Evolutionary conservation across 2,888 invertebrate genomes (phyloP).

Genomic region (Spilarctia lutea): DNA sequence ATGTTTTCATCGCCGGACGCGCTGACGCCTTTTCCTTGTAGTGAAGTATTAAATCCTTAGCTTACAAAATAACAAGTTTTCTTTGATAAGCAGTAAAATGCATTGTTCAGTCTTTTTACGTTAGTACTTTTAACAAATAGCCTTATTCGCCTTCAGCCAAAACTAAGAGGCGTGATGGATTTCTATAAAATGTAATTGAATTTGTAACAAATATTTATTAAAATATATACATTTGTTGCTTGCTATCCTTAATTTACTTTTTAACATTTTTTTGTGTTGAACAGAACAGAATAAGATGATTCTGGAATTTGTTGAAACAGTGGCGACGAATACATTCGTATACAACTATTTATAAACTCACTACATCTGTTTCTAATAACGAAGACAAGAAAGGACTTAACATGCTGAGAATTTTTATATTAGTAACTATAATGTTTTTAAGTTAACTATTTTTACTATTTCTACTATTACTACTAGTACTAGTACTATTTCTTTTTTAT

Average conservation of each 20-base stretch:
- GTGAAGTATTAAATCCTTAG: constrained; percentile 36
- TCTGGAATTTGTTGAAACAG: neutral
- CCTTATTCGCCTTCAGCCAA: neutral
- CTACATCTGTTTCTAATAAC: constrained; percentile 11
- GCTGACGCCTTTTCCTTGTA: constrained; percentile 32
- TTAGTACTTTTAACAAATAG: neutral
- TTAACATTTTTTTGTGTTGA: neutral
- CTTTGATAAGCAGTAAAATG: neutral
- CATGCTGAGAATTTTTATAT: neutral
- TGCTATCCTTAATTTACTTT: neutral
- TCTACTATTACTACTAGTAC: too few relatives aligned
- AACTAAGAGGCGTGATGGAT: neutral
- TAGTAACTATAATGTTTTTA: neutral
- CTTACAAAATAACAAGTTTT: constrained; percentile 15
- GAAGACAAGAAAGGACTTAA: constrained; percentile 5
- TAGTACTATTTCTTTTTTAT: neutral
- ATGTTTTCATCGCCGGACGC: constrained; percentile 35
- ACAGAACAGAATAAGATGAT: neutral
- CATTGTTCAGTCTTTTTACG: neutral
- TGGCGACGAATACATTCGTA: neutral
- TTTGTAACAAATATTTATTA: neutral
- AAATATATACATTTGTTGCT: too few relatives aligned
- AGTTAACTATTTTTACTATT: neutral
- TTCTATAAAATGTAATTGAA: neutral
- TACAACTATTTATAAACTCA: constrained; percentile 3